Percentiles rank a stretch among this genome's conserved stretches.
These are phyloP conservation scores for Sardinella longiceps DNA, from an alignment of 2,797 vertebrate genomes.

Conservation along the genomic window DNA sequence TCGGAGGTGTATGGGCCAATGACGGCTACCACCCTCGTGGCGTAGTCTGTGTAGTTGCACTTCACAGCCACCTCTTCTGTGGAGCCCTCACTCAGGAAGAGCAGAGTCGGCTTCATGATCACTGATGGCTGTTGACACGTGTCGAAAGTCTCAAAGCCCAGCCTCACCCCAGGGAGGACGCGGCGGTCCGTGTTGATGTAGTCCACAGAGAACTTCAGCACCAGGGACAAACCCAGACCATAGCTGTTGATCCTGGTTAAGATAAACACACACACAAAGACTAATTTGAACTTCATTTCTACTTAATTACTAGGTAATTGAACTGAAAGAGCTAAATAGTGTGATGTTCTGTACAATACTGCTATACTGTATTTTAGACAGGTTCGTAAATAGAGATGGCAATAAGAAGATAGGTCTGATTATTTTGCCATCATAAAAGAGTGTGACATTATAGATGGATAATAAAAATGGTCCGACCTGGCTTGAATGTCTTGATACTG, in stretches of 20 bases:
- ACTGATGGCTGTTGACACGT: slow-evolving; percentile 69
- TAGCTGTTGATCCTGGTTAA: slow-evolving; percentile 60
- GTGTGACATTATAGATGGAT: neutral
- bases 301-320: neutral
- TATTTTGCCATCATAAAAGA: neutral
- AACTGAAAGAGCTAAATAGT: neutral
- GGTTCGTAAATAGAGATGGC: neutral
- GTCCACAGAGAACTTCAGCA: slow-evolving; percentile 80
- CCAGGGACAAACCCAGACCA: slow-evolving; percentile 72
- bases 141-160: slow-evolving; percentile 75
- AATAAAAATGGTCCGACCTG: too few species aligned
- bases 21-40: slow-evolving; percentile 78
- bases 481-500: neutral
- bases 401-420: neutral
- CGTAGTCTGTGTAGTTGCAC: slow-evolving; percentile 83
- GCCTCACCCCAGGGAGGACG: slow-evolving; percentile 71
- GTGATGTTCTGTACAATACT: neutral
- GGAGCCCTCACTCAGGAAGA: slow-evolving; percentile 65
- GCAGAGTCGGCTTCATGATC: slow-evolving; percentile 69
- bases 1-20: slow-evolving; percentile 82
- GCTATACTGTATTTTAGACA: neutral
- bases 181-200: slow-evolving; percentile 69
- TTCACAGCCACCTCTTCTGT: slow-evolving; percentile 58
- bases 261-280: neutral
- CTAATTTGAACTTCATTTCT: too few species aligned